Percentiles rank a stretch among this genome's conserved stretches.
Evolutionary conservation across 2,797 vertebrate genomes (phyloP).

Genomic region (Enteromius unitaeniatus): DNA sequence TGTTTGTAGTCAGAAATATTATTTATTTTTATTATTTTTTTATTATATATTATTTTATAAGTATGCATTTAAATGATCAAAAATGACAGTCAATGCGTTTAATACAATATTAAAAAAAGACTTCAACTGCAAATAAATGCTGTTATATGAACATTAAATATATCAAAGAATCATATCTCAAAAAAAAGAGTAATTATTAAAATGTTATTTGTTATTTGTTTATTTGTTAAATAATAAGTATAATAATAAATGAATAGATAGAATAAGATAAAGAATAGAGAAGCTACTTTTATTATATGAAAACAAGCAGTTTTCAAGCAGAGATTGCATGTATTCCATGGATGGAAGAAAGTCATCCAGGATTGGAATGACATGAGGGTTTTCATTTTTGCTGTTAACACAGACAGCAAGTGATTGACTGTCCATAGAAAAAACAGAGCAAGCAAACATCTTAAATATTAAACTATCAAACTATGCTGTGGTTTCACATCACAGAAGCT

Average conservation of each 20-base stretch:
- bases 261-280: too few relatives aligned
- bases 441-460: constrained; percentile 43
- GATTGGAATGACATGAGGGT: not conserved
- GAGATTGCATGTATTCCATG: too few relatives aligned
- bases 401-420: constrained; percentile 16
- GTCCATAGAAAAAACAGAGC: constrained; percentile 8
- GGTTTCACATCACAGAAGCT: constrained; percentile 25
- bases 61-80: too few relatives aligned
- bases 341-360: not conserved
- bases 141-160: not conserved
- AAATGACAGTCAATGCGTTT: not conserved
- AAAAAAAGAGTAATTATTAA: too few relatives aligned
- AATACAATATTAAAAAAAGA: not conserved
- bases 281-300: too few relatives aligned
- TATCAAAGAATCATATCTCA: not conserved
- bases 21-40: too few relatives aligned
- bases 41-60: not conserved
- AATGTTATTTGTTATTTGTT: too few relatives aligned
- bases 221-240: too few relatives aligned
- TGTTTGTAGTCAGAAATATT: not conserved
- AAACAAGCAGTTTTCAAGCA: too few relatives aligned
- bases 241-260: too few relatives aligned
- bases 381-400: constrained; percentile 1
- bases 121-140: not conserved
- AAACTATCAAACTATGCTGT: constrained; percentile 40